These are phyloP conservation scores for Phaonia tiefii DNA, from an alignment of 2,888 invertebrate genomes.

Conservation along the genomic window DNA sequence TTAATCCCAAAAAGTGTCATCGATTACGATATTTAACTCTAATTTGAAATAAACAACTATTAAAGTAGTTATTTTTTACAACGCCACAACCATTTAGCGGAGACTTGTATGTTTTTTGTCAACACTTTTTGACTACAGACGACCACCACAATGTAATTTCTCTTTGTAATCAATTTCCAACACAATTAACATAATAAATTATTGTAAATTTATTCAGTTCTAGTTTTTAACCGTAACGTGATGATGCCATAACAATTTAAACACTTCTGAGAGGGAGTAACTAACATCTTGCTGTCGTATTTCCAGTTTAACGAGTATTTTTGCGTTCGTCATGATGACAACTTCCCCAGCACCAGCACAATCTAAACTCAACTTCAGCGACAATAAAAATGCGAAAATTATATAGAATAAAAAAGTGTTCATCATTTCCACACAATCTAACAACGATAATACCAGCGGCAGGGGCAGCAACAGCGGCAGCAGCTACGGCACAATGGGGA, in stretches of 20 bases:
- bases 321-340: slow-evolving; percentile 9
- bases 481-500: slow-evolving; percentile 24
- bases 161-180: neutral
- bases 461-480: slow-evolving; percentile 7
- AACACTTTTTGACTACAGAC: no score
- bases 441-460: neutral
- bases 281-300: neutral
- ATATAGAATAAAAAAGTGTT: slow-evolving; percentile 48
- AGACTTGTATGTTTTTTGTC: no score
- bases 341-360: slow-evolving; percentile 1
- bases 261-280: slow-evolving; percentile 3
- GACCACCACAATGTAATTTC: no score
- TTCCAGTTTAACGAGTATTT: neutral
- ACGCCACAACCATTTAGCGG: no score
- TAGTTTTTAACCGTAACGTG: neutral
- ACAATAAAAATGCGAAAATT: slow-evolving; percentile 54
- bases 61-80: no score
- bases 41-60: no score
- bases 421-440: slow-evolving; percentile 45
- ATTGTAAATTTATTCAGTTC: neutral
- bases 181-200: neutral
- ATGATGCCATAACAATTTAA: neutral
- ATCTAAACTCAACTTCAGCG: slow-evolving; percentile 10
- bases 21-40: no score
- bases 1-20: no score